A percentile compares a stretch with the other conserved stretches of the same genome.
Evolutionary conservation across 2,888 invertebrate genomes (phyloP).

Genomic region (Eupithecia exiguata): DNA sequence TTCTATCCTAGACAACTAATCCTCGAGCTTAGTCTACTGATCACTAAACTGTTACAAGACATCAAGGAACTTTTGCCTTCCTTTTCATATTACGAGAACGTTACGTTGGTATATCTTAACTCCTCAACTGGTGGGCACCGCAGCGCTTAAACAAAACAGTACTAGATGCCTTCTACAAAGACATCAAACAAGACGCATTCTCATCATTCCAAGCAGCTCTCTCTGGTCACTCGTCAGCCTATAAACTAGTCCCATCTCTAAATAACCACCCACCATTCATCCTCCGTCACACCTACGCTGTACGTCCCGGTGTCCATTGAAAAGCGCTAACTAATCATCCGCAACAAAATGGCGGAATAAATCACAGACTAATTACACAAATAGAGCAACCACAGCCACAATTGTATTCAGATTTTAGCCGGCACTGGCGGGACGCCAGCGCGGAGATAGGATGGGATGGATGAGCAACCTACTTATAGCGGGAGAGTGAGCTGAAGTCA

Average conservation of each 20-base stretch:
- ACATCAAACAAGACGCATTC: background rate
- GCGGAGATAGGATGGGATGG: background rate
- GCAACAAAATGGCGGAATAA: constrained; percentile 30
- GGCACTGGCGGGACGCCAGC: constrained; percentile 12
- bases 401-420: constrained; percentile 37
- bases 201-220: background rate
- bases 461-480: background rate
- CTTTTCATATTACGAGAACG: no score
- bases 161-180: background rate
- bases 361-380: constrained; percentile 38
- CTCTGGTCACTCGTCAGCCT: background rate
- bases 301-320: constrained; percentile 20
- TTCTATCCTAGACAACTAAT: no score
- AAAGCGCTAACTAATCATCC: constrained; percentile 33
- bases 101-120: no score
- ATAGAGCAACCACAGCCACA: constrained; percentile 32
- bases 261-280: background rate
- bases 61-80: no score
- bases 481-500: background rate
- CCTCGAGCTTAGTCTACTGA: no score
- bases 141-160: background rate
- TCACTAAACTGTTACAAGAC: no score
- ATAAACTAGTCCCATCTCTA: background rate
- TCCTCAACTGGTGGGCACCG: no score
- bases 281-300: background rate